These are phyloP conservation scores for Drosophila parthenogenetica DNA, from an alignment of 2,888 invertebrate species.

Conservation along the genomic window DNA sequence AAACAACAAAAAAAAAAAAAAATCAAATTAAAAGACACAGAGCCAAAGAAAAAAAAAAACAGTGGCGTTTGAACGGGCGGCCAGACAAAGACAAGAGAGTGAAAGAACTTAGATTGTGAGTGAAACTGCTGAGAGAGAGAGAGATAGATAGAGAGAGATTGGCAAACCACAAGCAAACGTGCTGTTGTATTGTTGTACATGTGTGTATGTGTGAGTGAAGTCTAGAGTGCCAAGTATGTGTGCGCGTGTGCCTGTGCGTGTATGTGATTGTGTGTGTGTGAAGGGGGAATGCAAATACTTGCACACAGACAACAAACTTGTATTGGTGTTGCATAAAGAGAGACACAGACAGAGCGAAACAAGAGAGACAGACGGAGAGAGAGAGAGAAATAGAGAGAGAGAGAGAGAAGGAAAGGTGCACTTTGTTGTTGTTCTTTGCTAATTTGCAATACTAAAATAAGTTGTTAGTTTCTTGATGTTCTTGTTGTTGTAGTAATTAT, in stretches of 20 bases:
- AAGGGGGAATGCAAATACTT: slow-evolving; percentile 1
- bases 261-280: slow-evolving; percentile 16
- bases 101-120: slow-evolving; percentile 13
- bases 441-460: slow-evolving; percentile 17
- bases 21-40: slow-evolving; percentile 2
- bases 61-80: not conserved
- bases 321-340: slow-evolving; percentile 27
- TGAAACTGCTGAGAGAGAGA: slow-evolving; percentile 17
- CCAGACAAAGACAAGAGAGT: not conserved
- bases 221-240: slow-evolving; percentile 18
- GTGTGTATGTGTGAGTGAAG: slow-evolving; percentile 14
- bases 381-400: slow-evolving; percentile 23
- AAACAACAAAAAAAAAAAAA: not conserved
- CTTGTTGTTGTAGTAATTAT: slow-evolving; percentile 31
- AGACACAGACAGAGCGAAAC: slow-evolving; percentile 10
- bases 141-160: slow-evolving; percentile 29
- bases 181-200: slow-evolving; percentile 30
- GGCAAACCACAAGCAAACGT: slow-evolving; percentile 54
- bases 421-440: slow-evolving; percentile 32
- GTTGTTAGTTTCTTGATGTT: slow-evolving; percentile 25
- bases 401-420: slow-evolving; percentile 39
- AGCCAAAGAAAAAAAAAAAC: not conserved
- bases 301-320: slow-evolving; percentile 24
- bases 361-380: slow-evolving; percentile 15
- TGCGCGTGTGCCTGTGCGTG: slow-evolving; percentile 15